Conservation (phyloP, 2,888 invertebrate species). For the Neocrepidodera transversa region DNA sequence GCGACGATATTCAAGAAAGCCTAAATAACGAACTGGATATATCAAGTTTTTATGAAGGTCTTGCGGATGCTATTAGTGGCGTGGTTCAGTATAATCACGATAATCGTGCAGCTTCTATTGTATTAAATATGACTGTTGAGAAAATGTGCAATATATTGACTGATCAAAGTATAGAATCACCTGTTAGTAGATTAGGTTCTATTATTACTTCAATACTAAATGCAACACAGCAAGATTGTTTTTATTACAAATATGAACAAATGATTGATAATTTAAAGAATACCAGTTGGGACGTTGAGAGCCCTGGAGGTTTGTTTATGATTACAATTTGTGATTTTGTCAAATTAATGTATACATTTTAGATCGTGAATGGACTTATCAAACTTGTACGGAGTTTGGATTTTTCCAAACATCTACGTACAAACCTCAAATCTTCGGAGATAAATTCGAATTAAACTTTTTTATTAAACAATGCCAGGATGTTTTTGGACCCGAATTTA, state of each 20-base stretch:
- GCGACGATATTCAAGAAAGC: conserved; percentile 73
- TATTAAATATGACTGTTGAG: conserved; percentile 79
- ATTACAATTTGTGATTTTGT: too few species aligned
- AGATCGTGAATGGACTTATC: conserved; percentile 91
- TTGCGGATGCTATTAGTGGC: conserved; percentile 83
- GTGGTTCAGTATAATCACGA: conserved; percentile 96
- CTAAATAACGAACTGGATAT: conserved; percentile 70
- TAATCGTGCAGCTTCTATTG: conserved; percentile 74
- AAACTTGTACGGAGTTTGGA: conserved; percentile 96
- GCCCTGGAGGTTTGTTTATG: conserved; percentile 65
- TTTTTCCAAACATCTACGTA: conserved; percentile 89
- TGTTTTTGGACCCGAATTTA: conserved; percentile 80
- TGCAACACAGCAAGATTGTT: conserved; percentile 73
- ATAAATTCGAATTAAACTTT: conserved; percentile 77
- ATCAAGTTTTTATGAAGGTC: conserved; percentile 79
- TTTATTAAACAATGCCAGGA: conserved; percentile 84
- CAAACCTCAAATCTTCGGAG: conserved; percentile 71
- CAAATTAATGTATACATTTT: background rate
- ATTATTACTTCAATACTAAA: conserved; percentile 76
- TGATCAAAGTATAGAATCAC: conserved; percentile 65
- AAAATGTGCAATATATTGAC: conserved; percentile 80
- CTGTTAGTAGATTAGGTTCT: conserved; percentile 73
- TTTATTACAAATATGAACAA: conserved; percentile 83
- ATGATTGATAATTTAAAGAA: conserved; percentile 75
- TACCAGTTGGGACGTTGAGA: conserved; percentile 68